phyloP scores from a whole-genome alignment of 2,113 vertebrate species.

The Arenaria interpres region DNA sequence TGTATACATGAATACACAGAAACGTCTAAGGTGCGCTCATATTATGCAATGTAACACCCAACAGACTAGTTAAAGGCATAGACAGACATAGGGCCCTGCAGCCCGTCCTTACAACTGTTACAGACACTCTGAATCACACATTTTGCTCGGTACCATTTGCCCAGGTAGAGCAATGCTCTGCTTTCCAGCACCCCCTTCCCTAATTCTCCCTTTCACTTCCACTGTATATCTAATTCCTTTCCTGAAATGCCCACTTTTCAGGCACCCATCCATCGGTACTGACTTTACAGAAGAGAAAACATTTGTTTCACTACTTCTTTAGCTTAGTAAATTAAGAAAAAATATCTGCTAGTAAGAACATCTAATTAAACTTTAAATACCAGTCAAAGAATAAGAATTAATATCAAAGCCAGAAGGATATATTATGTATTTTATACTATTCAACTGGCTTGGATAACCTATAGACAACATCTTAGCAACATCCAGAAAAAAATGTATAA shows the following conservation, averaged over 20 bases:
- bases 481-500: neutral
- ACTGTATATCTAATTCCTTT: neutral
- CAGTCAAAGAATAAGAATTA: neutral
- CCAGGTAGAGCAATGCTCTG: neutral
- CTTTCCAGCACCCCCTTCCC: neutral
- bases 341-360: neutral
- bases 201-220: neutral
- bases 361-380: neutral
- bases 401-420: neutral
- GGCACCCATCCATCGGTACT: fast-evolving
- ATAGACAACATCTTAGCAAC: neutral
- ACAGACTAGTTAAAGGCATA: neutral
- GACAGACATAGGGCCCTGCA: neutral
- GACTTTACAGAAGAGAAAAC: neutral
- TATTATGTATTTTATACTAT: neutral
- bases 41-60: neutral
- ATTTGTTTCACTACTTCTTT: neutral
- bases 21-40: fast-evolving
- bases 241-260: neutral
- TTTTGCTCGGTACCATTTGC: fast-evolving
- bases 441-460: neutral
- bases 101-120: fast-evolving
- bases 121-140: too few species aligned
- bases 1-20: neutral
- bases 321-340: neutral